phyloP scores from a whole-genome alignment of 2,797 vertebrate species.

The Pipistrellus kuhlii region DNA sequence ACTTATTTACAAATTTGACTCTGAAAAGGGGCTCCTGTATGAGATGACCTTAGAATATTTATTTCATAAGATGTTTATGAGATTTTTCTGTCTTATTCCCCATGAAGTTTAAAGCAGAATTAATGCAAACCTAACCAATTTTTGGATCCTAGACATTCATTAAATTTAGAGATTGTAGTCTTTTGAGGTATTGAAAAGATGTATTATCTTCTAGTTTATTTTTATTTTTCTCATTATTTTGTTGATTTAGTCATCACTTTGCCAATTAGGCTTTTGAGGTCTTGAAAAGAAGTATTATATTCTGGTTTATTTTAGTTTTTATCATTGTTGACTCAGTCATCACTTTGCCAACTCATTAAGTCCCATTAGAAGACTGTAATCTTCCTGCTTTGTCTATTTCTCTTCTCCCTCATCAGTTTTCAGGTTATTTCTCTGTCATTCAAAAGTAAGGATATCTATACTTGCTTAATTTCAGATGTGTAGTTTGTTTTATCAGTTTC shows the following conservation, averaged over 20 bases:
- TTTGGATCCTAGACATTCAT: neutral
- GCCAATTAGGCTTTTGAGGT: neutral
- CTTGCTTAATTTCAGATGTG: neutral
- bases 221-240: neutral
- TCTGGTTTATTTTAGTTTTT: neutral
- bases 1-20: neutral
- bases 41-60: neutral
- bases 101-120: neutral
- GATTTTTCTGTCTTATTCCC: conserved; percentile 4
- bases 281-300: conserved; percentile 18
- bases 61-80: neutral
- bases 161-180: conserved; percentile 6
- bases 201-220: neutral
- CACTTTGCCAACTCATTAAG: conserved; percentile 22
- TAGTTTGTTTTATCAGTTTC: neutral
- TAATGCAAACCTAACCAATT: conserved; percentile 8
- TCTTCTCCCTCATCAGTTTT: neutral
- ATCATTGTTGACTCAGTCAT: neutral
- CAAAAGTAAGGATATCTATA: neutral
- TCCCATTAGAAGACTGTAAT: neutral
- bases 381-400: conserved; percentile 38
- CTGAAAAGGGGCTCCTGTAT: neutral
- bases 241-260: neutral
- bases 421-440: neutral
- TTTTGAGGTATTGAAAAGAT: conserved; percentile 22